Evolutionary conservation across 2,888 invertebrate species (phyloP).

Genomic region (Lissonota sp.): DNA sequence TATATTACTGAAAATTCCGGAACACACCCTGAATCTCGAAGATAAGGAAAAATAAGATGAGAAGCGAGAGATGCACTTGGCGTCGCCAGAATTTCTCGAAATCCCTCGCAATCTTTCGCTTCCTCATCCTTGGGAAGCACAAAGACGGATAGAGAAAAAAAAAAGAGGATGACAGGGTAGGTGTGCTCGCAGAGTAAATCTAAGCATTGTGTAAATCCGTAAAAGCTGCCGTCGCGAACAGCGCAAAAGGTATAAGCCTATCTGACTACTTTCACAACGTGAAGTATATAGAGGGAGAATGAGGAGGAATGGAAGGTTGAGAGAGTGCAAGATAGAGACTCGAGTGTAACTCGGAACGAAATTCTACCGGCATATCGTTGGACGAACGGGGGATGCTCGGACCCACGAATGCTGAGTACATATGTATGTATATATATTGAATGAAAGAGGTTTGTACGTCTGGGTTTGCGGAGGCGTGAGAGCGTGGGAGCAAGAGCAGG

Average conservation of each 20-base stretch:
- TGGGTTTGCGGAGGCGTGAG: conserved; percentile 84
- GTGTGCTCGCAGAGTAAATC: conserved; percentile 43
- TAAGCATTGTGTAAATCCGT: conserved; percentile 61
- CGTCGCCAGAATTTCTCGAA: conserved; percentile 24
- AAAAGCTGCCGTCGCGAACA: conserved; percentile 41
- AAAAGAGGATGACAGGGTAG: conserved; percentile 48
- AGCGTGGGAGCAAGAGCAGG: conserved; percentile 73
- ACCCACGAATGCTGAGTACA: conserved; percentile 30
- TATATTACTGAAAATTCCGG: conserved; percentile 46
- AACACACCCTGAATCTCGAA: conserved; percentile 19
- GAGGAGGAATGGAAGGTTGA: conserved; percentile 82
- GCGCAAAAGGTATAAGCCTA: conserved; percentile 49
- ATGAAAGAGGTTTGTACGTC: conserved; percentile 48
- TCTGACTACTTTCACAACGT: conserved; percentile 34
- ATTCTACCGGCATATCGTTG: conserved; percentile 40
- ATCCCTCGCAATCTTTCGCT: conserved; percentile 32
- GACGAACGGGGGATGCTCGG: conserved; percentile 47
- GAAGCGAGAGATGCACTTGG: conserved; percentile 1
- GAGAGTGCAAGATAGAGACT: conserved; percentile 61
- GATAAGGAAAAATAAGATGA: not conserved
- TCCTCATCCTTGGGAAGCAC: not conserved
- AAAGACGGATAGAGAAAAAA: not conserved
- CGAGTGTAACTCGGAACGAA: conserved; percentile 35
- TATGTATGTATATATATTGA: conserved; percentile 6
- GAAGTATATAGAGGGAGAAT: conserved; percentile 67